Evolutionary conservation across 2,797 vertebrate genomes (phyloP), one percentile per base, ranked within the genome.

Genomic region (Crax fasciolata): DNA sequence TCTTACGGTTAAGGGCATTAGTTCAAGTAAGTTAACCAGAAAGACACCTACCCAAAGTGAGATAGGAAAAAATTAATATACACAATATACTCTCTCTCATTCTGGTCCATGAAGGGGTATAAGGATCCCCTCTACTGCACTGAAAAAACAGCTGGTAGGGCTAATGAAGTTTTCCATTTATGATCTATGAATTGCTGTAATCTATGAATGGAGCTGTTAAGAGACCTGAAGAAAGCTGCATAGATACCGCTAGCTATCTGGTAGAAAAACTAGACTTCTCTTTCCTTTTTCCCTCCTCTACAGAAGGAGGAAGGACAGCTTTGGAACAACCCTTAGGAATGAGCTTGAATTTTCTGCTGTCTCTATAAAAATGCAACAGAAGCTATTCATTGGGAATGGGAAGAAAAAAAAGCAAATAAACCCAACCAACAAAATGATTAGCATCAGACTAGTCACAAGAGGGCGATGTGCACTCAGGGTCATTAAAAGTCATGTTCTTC

Each of bases 321-420:
- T 55, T 44, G 30, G 55, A 89, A 87, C 13, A 15, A 77, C 6
- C 8, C 25, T 2, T 2, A 79, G 5, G 10, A 74, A 63, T 3
- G 5, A 75, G 14, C 19, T 0, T n/a, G 13, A 57, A 49, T 62
- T 86, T 85, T 28, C 27, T 11, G 13, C 13, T 84, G 49, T 2
- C 1, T 13, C 10, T 41, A 10, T 44, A 51, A 54, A 66, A 58
- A 58, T 2, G 2, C 13, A 32, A 38, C 13, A 17, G 4, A 44
- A 74, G 7, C 16, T 27, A 4, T 21, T 39, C 19, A 1, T 4
- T 16, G 12, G 0, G 10, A 67, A 49, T 0, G 0, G 10, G 28
- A 1, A 61, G 38, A 59, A 71, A 76, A 13, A 8, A 43, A 12
- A 15, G 10, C 35, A 35, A 35, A 35, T 35, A 35, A 35, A 35